Evolutionary conservation across 2,113 vertebrate species (phyloP).

Genomic region (Falco punctatus): DNA sequence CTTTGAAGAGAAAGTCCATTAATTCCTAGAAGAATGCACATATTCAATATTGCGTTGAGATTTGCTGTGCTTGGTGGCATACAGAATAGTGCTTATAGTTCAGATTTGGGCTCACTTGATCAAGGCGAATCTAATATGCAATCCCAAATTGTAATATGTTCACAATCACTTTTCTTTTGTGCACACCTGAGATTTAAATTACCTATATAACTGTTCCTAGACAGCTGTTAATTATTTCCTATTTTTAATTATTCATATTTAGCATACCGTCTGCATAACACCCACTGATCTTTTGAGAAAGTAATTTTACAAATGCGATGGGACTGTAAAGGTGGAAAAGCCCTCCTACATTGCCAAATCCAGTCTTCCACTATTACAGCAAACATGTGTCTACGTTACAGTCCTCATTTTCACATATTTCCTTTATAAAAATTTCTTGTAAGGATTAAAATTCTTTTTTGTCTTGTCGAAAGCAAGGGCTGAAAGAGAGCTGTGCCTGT

Average conservation of each 20-base stretch:
- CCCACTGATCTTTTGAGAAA: neutral
- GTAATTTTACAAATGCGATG: neutral
- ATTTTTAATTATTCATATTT: constrained; percentile 4
- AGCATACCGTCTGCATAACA: neutral
- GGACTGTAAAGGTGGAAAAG: neutral
- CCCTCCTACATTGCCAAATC: neutral
- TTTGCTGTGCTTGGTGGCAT: neutral
- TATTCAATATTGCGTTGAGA: neutral
- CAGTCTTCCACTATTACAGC: neutral
- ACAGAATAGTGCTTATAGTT: neutral
- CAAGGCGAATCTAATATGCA: neutral
- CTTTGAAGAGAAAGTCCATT: neutral
- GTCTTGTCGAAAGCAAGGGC: neutral
- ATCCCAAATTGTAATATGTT: neutral
- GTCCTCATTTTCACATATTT: neutral
- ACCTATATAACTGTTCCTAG: neutral
- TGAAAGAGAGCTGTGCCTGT: neutral
- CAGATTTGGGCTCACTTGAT: neutral
- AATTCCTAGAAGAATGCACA: neutral
- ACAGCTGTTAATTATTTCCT: constrained; percentile 8
- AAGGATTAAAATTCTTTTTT: neutral
- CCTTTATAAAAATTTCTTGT: neutral
- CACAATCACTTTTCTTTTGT: neutral
- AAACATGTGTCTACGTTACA: neutral
- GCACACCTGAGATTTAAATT: neutral